These are phyloP conservation scores for Lagodon rhomboides DNA, from an alignment of 2,797 vertebrate genomes.

Conservation along the genomic window DNA sequence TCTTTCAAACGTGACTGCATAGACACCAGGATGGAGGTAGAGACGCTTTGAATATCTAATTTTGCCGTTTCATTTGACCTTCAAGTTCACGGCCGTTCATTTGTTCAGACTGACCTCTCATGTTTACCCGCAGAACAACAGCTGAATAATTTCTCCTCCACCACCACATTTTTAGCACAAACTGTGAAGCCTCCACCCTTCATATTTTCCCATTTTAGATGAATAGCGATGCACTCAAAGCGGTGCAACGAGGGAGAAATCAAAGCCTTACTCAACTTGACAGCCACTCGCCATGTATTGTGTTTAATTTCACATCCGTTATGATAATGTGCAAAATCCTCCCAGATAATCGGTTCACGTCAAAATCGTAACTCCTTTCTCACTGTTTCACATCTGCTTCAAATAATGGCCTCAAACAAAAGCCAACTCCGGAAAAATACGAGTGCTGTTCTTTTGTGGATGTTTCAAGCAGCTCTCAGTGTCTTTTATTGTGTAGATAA, in stretches of 20 bases:
- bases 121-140: constrained; percentile 29
- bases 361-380: constrained; percentile 23
- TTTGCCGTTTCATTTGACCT: constrained; percentile 17
- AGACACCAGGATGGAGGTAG: neutral
- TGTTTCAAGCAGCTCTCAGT: constrained; percentile 3
- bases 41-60: neutral
- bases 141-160: constrained; percentile 33
- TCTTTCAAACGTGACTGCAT: too few relatives aligned
- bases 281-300: constrained; percentile 37
- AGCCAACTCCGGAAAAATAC: neutral
- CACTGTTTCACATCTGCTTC: constrained; percentile 24
- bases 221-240: constrained; percentile 44
- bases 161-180: constrained; percentile 22
- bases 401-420: constrained; percentile 27
- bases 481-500: constrained; percentile 35
- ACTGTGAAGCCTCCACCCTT: constrained; percentile 18
- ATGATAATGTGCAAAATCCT: constrained; percentile 24
- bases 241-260: constrained; percentile 23
- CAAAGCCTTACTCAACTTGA: constrained; percentile 33
- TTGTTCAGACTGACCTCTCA: constrained; percentile 16
- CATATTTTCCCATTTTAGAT: constrained; percentile 20
- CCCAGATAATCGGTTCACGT: constrained; percentile 28
- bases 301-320: constrained; percentile 44
- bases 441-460: constrained; percentile 17
- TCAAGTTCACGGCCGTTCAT: constrained; percentile 11